A percentile compares a stretch with the other conserved stretches of the same genome.
These are phyloP conservation scores for Drosophila monieri DNA, from an alignment of 2,888 invertebrate species.

Conservation along the genomic window DNA sequence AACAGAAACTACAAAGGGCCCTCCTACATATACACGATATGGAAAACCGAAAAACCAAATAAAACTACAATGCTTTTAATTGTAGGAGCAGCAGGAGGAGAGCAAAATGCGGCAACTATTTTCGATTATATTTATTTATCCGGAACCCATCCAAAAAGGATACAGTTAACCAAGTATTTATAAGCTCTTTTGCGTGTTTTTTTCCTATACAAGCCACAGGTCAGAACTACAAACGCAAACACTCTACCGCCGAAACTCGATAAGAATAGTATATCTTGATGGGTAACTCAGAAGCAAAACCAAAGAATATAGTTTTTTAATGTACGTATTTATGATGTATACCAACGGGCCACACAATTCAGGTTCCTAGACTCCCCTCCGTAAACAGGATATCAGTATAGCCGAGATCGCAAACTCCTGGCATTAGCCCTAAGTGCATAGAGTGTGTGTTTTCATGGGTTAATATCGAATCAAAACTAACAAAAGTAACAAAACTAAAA, in stretches of 20 bases:
- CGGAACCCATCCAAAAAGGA: slow-evolving; percentile 21
- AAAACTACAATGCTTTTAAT: slow-evolving; percentile 43
- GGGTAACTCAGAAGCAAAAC: slow-evolving; percentile 6
- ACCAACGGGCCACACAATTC: slow-evolving; percentile 54
- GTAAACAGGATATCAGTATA: slow-evolving; percentile 19
- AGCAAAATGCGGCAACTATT: slow-evolving; percentile 51
- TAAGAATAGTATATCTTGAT: slow-evolving; percentile 33
- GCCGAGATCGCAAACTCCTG: slow-evolving; percentile 37
- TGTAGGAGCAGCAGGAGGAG: slow-evolving; percentile 55
- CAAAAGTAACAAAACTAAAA: slow-evolving; percentile 28
- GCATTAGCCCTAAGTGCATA: slow-evolving; percentile 48
- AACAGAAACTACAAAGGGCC: slow-evolving; percentile 65
- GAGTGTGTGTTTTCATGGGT: slow-evolving; percentile 5
- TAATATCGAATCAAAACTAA: slow-evolving; percentile 52
- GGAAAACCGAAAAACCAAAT: slow-evolving; percentile 11
- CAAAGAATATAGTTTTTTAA: slow-evolving; percentile 35
- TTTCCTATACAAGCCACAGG: slow-evolving; percentile 19
- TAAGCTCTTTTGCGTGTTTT: slow-evolving; percentile 31
- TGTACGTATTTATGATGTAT: slow-evolving; percentile 23
- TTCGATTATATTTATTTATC: slow-evolving; percentile 53
- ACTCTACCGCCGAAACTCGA: slow-evolving; percentile 52
- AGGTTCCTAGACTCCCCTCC: slow-evolving; percentile 62
- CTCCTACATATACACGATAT: slow-evolving; percentile 60
- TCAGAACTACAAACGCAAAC: slow-evolving; percentile 31
- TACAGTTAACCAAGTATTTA: slow-evolving; percentile 20